Evolutionary conservation across 2,888 invertebrate species (phyloP).

Genomic region (Pachliopta kotzebuea): DNA sequence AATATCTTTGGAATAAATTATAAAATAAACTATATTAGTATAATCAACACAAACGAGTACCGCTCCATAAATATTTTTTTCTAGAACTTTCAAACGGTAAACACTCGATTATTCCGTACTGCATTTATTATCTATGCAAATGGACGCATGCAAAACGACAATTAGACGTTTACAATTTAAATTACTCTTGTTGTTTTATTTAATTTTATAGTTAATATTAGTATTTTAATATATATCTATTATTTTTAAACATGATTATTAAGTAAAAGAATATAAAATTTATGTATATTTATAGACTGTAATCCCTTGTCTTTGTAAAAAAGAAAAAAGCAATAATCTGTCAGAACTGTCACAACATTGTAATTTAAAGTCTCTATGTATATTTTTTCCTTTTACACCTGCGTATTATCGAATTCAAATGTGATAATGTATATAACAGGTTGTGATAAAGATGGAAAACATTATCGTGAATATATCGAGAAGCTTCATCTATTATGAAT

Average conservation of each 20-base stretch:
- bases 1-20: no score
- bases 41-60: no score
- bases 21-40: no score
- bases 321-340: neutral
- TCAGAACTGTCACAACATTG: neutral
- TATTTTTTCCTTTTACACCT: neutral
- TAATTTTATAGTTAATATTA: no score
- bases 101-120: neutral
- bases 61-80: neutral
- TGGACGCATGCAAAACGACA: constrained; percentile 7
- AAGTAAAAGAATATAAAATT: neutral
- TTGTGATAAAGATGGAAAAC: constrained; percentile 17
- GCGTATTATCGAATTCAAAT: constrained; percentile 7
- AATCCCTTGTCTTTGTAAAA: neutral
- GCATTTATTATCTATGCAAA: constrained; percentile 9
- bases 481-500: constrained; percentile 38
- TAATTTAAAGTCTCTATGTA: neutral
- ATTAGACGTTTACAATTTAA: constrained; percentile 14
- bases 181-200: neutral
- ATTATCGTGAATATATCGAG: constrained; percentile 23
- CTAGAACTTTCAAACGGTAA: neutral
- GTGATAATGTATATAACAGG: constrained; percentile 14
- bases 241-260: no score
- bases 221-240: neutral
- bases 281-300: neutral